Percentiles rank a stretch among this genome's conserved stretches.
Conservation (phyloP, 2,888 invertebrate genomes). For the Pristionchus japonicus region DNA sequence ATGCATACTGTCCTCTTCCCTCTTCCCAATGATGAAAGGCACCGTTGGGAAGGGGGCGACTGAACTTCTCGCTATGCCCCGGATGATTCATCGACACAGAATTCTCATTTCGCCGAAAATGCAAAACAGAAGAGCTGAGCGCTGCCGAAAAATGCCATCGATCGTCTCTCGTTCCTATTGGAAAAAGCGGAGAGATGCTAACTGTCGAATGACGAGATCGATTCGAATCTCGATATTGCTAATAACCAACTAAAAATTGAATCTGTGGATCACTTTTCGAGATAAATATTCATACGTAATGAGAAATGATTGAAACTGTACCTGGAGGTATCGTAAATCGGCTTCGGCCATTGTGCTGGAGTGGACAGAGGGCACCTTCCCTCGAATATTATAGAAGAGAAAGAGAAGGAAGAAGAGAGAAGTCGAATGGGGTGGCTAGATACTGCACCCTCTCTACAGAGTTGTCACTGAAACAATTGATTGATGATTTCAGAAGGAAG, state of each 20-base stretch:
- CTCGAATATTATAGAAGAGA: conserved; percentile 22
- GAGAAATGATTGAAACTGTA: too few species aligned
- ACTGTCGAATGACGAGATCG: neutral
- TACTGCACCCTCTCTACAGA: conserved; percentile 6
- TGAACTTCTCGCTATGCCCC: conserved; percentile 20
- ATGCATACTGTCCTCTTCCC: neutral
- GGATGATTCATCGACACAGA: neutral
- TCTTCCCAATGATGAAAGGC: neutral
- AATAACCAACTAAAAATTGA: neutral
- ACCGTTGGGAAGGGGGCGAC: neutral
- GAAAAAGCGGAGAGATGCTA: conserved; percentile 3
- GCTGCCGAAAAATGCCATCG: conserved; percentile 31
- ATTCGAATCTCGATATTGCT: neutral
- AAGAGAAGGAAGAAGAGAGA: neutral
- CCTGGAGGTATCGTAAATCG: conserved; percentile 65
- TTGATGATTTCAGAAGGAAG: conserved; percentile 20
- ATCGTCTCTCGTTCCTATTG: conserved; percentile 28
- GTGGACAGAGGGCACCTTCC: conserved; percentile 27
- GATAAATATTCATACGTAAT: too few species aligned
- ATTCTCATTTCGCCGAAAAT: conserved; percentile 41
- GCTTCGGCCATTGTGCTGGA: conserved; percentile 43
- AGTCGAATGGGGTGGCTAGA: neutral
- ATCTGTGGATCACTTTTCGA: neutral
- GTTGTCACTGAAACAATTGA: conserved; percentile 5
- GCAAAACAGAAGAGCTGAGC: conserved; percentile 30